Conservation (phyloP, 2,888 invertebrate genomes). For the Lycocerus yunnanus region DNA sequence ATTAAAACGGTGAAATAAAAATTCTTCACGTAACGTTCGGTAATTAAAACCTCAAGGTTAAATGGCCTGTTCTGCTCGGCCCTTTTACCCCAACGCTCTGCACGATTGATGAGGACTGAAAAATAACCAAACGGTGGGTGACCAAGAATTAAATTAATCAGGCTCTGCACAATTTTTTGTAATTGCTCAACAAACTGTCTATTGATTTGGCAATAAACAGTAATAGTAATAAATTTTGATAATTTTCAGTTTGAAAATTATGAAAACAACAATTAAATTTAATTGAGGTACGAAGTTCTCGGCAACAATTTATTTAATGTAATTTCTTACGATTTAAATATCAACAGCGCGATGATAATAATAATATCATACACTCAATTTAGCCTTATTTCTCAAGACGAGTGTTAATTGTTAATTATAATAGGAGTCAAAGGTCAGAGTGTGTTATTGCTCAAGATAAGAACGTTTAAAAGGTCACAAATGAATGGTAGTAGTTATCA, state of each 20-base stretch:
- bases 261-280: slow-evolving; percentile 3
- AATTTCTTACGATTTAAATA: not conserved
- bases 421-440: slow-evolving; percentile 44
- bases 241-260: not conserved
- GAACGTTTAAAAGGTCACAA: slow-evolving; percentile 23
- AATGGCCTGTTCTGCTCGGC: not conserved
- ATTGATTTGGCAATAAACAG: slow-evolving; percentile 18
- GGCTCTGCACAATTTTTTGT: not conserved
- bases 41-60: not conserved
- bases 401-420: slow-evolving; percentile 48
- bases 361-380: slow-evolving; percentile 16
- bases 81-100: too few relatives aligned
- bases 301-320: slow-evolving; percentile 7
- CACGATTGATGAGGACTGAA: too few relatives aligned
- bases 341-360: not conserved
- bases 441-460: slow-evolving; percentile 28
- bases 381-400: slow-evolving; percentile 28
- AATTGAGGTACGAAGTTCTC: slow-evolving; percentile 7
- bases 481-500: not conserved
- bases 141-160: not conserved
- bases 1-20: slow-evolving; percentile 14
- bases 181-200: not conserved
- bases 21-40: not conserved
- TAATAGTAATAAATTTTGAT: not conserved
- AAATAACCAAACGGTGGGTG: too few relatives aligned